These are phyloP conservation scores for Hypolimnas misippus DNA, from an alignment of 2,888 invertebrate species.

Conservation along the genomic window DNA sequence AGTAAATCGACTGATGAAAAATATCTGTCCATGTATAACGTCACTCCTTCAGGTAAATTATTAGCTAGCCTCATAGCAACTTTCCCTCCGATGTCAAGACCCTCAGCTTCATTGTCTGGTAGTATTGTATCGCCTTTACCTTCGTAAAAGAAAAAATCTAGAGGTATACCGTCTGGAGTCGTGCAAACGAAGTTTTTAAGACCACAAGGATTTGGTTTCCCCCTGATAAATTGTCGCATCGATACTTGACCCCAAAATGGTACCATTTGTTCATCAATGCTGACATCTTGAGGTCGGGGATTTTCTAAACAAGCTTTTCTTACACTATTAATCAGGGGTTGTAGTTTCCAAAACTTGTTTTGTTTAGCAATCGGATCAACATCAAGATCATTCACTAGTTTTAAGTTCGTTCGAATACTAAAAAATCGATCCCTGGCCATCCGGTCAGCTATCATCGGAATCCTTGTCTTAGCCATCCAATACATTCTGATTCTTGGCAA, in stretches of 20 bases:
- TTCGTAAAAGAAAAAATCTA: background rate
- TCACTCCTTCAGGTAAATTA: constrained; percentile 2
- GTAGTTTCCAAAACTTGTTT: background rate
- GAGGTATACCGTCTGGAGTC: background rate
- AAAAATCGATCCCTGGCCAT: no score
- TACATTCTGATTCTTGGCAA: no score
- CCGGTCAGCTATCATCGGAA: no score
- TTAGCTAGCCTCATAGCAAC: background rate
- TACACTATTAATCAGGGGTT: background rate
- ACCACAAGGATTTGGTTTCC: background rate
- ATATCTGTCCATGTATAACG: background rate
- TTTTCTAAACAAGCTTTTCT: background rate
- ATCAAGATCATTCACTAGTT: background rate
- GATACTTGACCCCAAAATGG: background rate
- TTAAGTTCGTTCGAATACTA: background rate
- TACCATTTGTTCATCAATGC: background rate
- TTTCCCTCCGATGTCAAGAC: background rate
- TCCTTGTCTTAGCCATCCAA: no score
- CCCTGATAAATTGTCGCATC: background rate
- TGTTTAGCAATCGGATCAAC: background rate
- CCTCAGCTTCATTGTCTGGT: background rate
- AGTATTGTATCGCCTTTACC: background rate
- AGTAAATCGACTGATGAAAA: constrained; percentile 2
- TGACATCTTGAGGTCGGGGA: background rate
- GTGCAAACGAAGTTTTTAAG: background rate